Base-by-base conservation (phyloP, 2,797 vertebrate species). In the Acanthiza pusilla region DNA sequence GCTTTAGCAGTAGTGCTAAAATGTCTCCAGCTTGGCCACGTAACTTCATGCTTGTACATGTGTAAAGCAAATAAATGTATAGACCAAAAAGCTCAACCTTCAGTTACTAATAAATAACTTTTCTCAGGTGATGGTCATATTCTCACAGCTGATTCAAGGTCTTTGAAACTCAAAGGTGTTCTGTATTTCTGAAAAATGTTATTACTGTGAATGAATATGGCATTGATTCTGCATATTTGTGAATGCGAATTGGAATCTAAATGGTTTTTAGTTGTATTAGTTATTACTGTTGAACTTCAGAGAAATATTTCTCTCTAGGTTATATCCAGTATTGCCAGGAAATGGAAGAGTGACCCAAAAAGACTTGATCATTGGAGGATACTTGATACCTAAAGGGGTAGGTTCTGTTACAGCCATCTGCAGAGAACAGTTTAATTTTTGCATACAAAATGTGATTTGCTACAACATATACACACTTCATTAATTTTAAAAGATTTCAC, bases 381-480 rank as follows among this genome's bases (percentile, higher is more conserved):
- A 99, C 97, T 98, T 99, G 68, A 99, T 99, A 93, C 99, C 99
- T 92, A 99, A 98, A 98, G 99, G 99, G 98, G 99, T 99, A 98
- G 97, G 98, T 96, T 57, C 30, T 61, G 4, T 27, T 92, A 53
- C 68, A 74, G 47, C 72, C 36, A 61, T 73, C 50, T 47, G 60
- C 43, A 72, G 48, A 76, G 48, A 92, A 38, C 13, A 51, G 25
- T 73, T 83, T 40, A 48, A 63, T 80, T 94, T 91, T 67, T 84
- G 14, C 21, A 5, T 72, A 38, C 75, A 36, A 79, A 73, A 63
- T 85, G 40, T 72, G 16, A 62, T 79, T 47, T 78, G 7, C 54
- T 85, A 50, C 27, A 55, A 23, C 9, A 21, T 27, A 32, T 15
- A n/a, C 42, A n/a, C 1, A 58, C 13, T 70, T 68, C 2, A 51